phyloP scores from a whole-genome alignment of 2,113 vertebrate genomes.

The Sturnus vulgaris region DNA sequence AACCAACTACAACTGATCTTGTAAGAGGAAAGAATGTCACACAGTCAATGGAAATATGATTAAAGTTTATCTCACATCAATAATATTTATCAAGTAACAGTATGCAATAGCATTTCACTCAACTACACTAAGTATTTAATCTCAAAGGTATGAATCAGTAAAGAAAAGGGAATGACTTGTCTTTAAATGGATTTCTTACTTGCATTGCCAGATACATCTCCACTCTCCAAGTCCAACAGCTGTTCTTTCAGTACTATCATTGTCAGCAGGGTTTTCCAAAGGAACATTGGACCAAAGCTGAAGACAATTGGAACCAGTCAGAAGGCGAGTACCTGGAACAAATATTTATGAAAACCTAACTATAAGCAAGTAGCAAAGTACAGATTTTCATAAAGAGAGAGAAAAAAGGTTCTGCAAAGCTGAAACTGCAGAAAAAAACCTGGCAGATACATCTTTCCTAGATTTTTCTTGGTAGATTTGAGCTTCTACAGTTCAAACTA shows the following conservation, averaged over 20 bases:
- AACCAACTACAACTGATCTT: neutral
- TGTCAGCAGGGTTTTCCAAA: constrained; percentile 61
- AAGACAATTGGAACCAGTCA: constrained; percentile 87
- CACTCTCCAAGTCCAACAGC: constrained; percentile 73
- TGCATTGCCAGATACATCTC: constrained; percentile 93
- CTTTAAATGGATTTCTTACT: constrained; percentile 75
- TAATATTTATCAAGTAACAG: neutral
- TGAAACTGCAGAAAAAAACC: neutral
- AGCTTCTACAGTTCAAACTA: neutral
- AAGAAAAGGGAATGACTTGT: neutral
- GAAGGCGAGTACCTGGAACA: constrained; percentile 81
- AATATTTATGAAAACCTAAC: neutral
- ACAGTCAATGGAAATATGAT: neutral
- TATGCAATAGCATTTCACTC: neutral
- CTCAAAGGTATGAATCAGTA: neutral
- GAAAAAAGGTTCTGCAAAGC: neutral
- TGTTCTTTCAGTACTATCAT: constrained; percentile 51
- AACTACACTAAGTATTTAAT: neutral
- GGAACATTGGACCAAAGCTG: constrained; percentile 85
- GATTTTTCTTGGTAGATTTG: neutral
- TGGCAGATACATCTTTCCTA: rapidly evolving
- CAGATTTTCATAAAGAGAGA: neutral
- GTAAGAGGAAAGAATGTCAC: neutral
- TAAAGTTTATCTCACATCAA: neutral
- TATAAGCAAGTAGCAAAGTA: neutral